phyloP scores from a whole-genome alignment of 2,888 invertebrate genomes.

The Drosophila bunnanda region DNA sequence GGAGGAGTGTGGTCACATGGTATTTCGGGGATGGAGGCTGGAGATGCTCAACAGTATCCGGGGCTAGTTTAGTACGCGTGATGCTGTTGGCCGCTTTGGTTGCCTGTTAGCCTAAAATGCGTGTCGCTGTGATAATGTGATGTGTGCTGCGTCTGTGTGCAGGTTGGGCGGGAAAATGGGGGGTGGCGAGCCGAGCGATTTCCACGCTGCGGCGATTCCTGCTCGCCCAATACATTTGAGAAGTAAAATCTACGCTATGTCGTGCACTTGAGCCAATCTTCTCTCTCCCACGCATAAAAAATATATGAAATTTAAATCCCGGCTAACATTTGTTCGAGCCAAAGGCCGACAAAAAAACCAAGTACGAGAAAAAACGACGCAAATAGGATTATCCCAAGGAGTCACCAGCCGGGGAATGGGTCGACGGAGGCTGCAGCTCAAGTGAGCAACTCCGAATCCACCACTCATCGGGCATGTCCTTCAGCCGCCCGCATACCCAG shows the following conservation, averaged over 20 bases:
- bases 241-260: slow-evolving; percentile 82
- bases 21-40: neutral
- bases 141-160: slow-evolving; percentile 34
- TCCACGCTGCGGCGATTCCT: slow-evolving; percentile 44
- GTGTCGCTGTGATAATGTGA: slow-evolving; percentile 79
- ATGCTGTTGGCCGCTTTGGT: slow-evolving; percentile 69
- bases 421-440: slow-evolving; percentile 37
- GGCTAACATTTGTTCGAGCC: slow-evolving; percentile 42
- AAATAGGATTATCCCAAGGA: slow-evolving; percentile 50
- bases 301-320: slow-evolving; percentile 44
- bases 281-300: slow-evolving; percentile 49
- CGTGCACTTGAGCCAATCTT: slow-evolving; percentile 75
- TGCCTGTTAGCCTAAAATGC: slow-evolving; percentile 80
- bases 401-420: slow-evolving; percentile 23
- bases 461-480: slow-evolving; percentile 37
- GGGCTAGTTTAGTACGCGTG: slow-evolving; percentile 61
- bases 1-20: slow-evolving; percentile 1
- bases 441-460: slow-evolving; percentile 56
- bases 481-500: neutral
- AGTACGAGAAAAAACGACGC: slow-evolving; percentile 10
- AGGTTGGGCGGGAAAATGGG: neutral
- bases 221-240: slow-evolving; percentile 82
- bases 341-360: slow-evolving; percentile 17
- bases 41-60: slow-evolving; percentile 6
- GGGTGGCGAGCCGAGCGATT: slow-evolving; percentile 3